phyloP scores from a whole-genome alignment of 35 echinoderm and acorn worm species.

The Ptychodera flava region DNA sequence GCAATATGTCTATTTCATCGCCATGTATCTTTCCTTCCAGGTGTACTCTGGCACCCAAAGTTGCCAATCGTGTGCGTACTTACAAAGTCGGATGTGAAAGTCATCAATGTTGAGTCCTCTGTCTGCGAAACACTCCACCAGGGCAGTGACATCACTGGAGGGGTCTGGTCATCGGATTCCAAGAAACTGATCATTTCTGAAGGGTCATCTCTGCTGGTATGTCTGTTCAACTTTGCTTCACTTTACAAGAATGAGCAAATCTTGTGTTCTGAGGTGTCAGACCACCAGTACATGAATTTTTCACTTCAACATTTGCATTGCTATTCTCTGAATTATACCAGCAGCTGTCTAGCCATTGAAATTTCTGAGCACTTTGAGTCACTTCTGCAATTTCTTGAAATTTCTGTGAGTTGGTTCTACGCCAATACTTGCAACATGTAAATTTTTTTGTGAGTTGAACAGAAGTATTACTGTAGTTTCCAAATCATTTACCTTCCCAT shows the following conservation, averaged over 20 bases:
- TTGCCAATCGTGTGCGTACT: background rate
- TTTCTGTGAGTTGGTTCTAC: background rate
- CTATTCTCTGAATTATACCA: background rate
- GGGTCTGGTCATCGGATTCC: background rate
- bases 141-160: background rate
- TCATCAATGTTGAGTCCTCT: background rate
- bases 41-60: background rate
- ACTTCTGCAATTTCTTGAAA: background rate
- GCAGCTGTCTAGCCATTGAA: background rate
- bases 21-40: background rate
- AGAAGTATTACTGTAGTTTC: background rate
- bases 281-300: background rate
- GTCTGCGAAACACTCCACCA: background rate
- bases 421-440: background rate
- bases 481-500: no score
- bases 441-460: background rate
- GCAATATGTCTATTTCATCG: background rate
- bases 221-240: background rate
- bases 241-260: no score
- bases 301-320: background rate
- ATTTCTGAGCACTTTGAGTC: background rate
- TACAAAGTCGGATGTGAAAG: background rate
- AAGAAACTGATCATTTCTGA: background rate
- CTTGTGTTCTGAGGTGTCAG: background rate
- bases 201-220: background rate